These are phyloP conservation scores for Tetanocera ferruginea DNA, from an alignment of 2,888 invertebrate species.

Conservation along the genomic window DNA sequence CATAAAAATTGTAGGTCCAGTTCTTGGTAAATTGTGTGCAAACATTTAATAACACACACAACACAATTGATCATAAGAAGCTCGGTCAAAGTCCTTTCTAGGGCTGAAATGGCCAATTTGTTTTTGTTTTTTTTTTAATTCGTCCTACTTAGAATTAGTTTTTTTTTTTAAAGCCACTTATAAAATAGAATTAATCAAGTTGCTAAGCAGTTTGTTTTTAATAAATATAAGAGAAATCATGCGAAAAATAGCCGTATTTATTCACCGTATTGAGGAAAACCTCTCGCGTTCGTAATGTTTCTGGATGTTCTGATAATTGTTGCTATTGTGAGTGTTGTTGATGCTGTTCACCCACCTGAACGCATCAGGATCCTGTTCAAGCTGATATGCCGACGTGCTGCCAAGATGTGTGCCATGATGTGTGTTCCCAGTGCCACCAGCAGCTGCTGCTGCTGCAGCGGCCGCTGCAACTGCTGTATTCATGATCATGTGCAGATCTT, in stretches of 20 bases:
- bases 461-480: slow-evolving; percentile 66
- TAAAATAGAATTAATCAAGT: too few relatives aligned
- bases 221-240: not conserved
- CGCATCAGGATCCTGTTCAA: slow-evolving; percentile 68
- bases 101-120: too few relatives aligned
- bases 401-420: not conserved
- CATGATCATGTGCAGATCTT: slow-evolving; percentile 66
- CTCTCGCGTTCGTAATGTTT: slow-evolving; percentile 21
- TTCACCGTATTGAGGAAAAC: slow-evolving; percentile 33
- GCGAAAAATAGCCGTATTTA: not conserved
- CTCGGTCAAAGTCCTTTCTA: too few relatives aligned
- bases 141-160: too few relatives aligned
- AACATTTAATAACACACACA: too few relatives aligned
- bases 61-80: too few relatives aligned
- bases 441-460: slow-evolving; percentile 59
- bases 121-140: too few relatives aligned
- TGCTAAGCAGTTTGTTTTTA: too few relatives aligned
- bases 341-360: slow-evolving; percentile 63
- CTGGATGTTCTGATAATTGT: slow-evolving; percentile 44
- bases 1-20: too few relatives aligned
- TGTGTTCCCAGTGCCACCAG: slow-evolving; percentile 41
- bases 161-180: too few relatives aligned
- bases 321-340: slow-evolving; percentile 49
- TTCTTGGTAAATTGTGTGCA: too few relatives aligned
- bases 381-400: not conserved